Percentiles rank a stretch among this genome's conserved stretches.
phyloP scores from a whole-genome alignment of 2,113 vertebrate genomes.

The Centrocercus urophasianus region DNA sequence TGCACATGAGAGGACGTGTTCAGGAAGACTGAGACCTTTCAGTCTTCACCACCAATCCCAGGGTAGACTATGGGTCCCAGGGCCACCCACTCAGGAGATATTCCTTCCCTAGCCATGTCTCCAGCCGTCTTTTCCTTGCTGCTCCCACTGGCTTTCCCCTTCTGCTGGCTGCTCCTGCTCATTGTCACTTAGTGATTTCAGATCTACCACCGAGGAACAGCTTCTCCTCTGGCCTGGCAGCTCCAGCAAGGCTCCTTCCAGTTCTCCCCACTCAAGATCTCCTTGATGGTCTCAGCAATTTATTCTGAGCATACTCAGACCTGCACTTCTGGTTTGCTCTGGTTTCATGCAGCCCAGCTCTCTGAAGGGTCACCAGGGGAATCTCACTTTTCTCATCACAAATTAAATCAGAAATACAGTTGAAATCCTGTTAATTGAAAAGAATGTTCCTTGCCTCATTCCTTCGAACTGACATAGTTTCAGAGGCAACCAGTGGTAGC shows the following conservation, averaged over 20 bases:
- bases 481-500: neutral
- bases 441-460: neutral
- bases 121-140: neutral
- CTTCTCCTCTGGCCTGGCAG: neutral
- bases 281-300: neutral
- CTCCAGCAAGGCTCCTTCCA: neutral
- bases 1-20: neutral
- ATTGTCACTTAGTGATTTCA: neutral
- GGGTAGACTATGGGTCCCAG: neutral
- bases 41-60: neutral
- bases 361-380: neutral
- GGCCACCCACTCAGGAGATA: rapidly evolving
- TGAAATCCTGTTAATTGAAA: neutral
- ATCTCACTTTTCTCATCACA: neutral
- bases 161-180: neutral
- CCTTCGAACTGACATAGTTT: neutral
- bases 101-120: neutral
- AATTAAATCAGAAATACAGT: neutral
- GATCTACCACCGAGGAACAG: neutral
- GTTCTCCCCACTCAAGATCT: neutral
- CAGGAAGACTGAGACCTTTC: neutral
- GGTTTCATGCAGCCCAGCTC: neutral
- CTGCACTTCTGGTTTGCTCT: neutral
- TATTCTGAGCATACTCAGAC: neutral
- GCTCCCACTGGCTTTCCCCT: neutral